phyloP scores from a whole-genome alignment of 2,113 vertebrate genomes.

The Triplophysa siluroides region DNA sequence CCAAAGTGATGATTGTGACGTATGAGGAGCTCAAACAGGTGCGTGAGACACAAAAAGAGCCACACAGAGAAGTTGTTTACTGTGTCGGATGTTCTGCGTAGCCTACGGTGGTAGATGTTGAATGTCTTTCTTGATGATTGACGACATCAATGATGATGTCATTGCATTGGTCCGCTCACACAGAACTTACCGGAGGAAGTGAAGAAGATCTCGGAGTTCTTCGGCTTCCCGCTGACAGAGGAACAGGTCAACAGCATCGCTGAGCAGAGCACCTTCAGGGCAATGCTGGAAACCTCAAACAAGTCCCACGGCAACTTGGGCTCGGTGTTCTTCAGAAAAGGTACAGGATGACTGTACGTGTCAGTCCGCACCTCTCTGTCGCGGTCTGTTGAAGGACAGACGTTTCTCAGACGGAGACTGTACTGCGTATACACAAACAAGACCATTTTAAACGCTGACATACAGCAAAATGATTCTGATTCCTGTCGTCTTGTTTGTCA shows the following conservation, averaged over 20 bases:
- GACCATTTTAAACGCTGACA: too few species aligned
- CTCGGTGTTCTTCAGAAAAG: slow-evolving; percentile 52
- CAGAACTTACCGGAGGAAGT: slow-evolving; percentile 51
- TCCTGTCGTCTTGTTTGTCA: too few species aligned
- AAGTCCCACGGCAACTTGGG: slow-evolving; percentile 20
- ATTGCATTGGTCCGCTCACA: neutral
- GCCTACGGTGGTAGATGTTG: too few species aligned
- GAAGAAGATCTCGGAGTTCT: slow-evolving; percentile 49
- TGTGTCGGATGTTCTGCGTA: too few species aligned
- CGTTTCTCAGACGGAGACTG: neutral
- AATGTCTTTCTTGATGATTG: too few species aligned
- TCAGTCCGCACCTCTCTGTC: neutral
- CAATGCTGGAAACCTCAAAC: slow-evolving; percentile 55
- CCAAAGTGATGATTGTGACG: slow-evolving; percentile 53
- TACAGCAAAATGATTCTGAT: too few species aligned
- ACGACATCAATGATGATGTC: too few species aligned
- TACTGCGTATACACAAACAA: too few species aligned
- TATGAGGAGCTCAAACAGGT: slow-evolving; percentile 58
- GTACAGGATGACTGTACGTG: neutral
- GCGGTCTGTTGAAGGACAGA: neutral
- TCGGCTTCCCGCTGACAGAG: slow-evolving; percentile 48
- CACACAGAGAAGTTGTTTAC: too few species aligned
- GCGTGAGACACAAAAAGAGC: neutral
- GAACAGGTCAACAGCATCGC: slow-evolving; percentile 51
- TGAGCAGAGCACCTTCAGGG: slow-evolving; percentile 52